phyloP scores from a whole-genome alignment of 2,888 invertebrate genomes.

The Trichopoda pennipes region DNA sequence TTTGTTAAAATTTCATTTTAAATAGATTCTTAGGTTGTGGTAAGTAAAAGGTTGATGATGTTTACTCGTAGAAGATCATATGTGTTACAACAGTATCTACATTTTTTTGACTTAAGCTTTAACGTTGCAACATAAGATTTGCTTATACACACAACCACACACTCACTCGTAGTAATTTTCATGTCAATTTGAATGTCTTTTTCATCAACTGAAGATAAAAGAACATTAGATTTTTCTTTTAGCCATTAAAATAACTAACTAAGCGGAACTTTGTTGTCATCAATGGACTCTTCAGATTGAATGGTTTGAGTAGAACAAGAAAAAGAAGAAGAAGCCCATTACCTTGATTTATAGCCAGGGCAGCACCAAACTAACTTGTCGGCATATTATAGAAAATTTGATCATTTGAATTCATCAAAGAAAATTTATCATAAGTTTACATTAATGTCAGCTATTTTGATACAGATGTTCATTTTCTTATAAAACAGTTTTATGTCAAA shows the following conservation, averaged over 20 bases:
- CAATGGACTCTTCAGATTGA: constrained; percentile 14
- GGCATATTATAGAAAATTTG: background rate
- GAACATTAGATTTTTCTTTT: background rate
- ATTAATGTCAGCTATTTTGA: too few species aligned
- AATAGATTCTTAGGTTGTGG: constrained; percentile 77
- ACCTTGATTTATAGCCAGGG: constrained; percentile 54
- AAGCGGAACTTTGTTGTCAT: constrained; percentile 63
- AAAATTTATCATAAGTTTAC: too few species aligned
- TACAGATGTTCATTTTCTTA: too few species aligned
- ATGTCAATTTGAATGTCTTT: background rate
- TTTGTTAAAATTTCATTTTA: constrained; percentile 20
- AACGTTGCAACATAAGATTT: background rate
- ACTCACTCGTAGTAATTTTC: background rate
- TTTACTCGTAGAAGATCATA: background rate
- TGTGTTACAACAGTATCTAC: constrained; percentile 20
- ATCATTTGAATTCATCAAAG: too few species aligned
- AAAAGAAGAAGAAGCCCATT: too few species aligned
- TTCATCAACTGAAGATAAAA: constrained; percentile 34
- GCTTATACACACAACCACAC: too few species aligned
- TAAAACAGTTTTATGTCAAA: too few species aligned
- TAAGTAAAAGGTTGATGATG: constrained; percentile 32
- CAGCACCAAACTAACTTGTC: constrained; percentile 53
- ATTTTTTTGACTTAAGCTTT: constrained; percentile 18
- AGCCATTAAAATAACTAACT: background rate
- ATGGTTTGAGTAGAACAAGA: constrained; percentile 1